These are phyloP conservation scores for Geococcyx californianus DNA, from an alignment of 2,113 vertebrate genomes.

Conservation along the genomic window DNA sequence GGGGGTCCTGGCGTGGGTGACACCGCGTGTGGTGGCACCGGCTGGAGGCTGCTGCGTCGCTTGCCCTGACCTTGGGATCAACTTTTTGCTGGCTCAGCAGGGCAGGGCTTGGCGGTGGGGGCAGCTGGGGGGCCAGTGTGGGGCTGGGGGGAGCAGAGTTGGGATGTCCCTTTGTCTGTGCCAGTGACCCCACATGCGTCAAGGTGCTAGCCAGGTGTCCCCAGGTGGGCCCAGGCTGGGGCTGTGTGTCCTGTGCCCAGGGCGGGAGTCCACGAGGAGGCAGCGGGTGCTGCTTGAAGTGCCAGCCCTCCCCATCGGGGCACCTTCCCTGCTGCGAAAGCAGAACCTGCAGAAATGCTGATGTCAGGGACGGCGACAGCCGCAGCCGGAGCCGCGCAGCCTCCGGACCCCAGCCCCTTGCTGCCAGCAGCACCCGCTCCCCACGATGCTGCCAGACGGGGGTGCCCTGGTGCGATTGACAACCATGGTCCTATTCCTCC, in stretches of 20 bases:
- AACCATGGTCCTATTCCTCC: neutral
- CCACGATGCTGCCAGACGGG: neutral
- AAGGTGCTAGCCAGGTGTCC: neutral
- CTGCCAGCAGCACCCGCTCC: fast-evolving
- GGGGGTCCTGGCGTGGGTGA: fast-evolving
- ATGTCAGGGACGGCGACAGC: neutral
- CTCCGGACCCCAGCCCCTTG: fast-evolving
- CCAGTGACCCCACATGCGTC: fast-evolving
- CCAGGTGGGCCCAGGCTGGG: neutral
- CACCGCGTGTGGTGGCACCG: fast-evolving
- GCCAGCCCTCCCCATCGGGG: neutral
- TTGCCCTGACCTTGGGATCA: neutral
- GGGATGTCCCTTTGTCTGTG: neutral
- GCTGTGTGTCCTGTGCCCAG: neutral
- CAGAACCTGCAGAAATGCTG: neutral
- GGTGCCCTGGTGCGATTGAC: fast-evolving
- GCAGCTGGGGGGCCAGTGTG: neutral
- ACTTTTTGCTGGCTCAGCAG: neutral
- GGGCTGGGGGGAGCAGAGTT: fast-evolving
- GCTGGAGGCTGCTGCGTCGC: fast-evolving
- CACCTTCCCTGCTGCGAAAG: neutral
- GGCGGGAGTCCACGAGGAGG: neutral
- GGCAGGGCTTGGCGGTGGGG: fast-evolving
- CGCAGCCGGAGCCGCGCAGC: neutral
- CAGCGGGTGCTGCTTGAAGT: neutral